phyloP scores from a whole-genome alignment of 2,888 invertebrate species.

The Patella ulyssiponensis region DNA sequence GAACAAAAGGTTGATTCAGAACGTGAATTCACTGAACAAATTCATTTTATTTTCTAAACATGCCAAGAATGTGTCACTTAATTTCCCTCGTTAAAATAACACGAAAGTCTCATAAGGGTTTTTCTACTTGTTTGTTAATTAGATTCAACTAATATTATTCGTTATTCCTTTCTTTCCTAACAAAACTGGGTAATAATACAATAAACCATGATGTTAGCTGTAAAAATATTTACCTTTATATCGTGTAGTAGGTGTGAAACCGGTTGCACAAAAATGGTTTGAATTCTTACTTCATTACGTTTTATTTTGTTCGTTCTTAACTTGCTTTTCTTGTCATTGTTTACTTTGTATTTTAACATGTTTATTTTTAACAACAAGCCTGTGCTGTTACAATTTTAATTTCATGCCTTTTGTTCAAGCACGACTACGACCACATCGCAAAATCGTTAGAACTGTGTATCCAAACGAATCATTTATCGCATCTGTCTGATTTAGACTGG shows the following conservation, averaged over 20 bases:
- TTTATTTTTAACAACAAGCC: too few relatives aligned
- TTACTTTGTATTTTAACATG: too few relatives aligned
- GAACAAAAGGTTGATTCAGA: not conserved
- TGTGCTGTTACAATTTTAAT: too few relatives aligned
- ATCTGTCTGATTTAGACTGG: too few relatives aligned
- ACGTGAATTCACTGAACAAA: constrained; percentile 1
- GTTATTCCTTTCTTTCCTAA: not conserved
- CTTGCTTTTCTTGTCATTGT: not conserved
- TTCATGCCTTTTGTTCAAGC: too few relatives aligned
- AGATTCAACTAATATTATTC: constrained; percentile 4
- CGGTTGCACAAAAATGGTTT: not conserved
- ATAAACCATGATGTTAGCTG: constrained; percentile 5
- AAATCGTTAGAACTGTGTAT: too few relatives aligned
- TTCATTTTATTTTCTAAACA: not conserved
- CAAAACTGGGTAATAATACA: not conserved
- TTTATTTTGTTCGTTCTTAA: not conserved
- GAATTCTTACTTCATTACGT: too few relatives aligned
- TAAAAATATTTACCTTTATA: not conserved
- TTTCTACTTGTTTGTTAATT: constrained; percentile 4
- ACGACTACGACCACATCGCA: too few relatives aligned
- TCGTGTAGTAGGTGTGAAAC: constrained; percentile 2
- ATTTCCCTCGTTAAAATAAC: not conserved
- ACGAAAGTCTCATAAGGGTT: not conserved
- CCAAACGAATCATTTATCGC: too few relatives aligned
- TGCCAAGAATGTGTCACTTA: not conserved